Evolutionary conservation across 92 coral and sea anemone genomes (phyloP).

Genomic region (Palythoa caribaeorum): DNA sequence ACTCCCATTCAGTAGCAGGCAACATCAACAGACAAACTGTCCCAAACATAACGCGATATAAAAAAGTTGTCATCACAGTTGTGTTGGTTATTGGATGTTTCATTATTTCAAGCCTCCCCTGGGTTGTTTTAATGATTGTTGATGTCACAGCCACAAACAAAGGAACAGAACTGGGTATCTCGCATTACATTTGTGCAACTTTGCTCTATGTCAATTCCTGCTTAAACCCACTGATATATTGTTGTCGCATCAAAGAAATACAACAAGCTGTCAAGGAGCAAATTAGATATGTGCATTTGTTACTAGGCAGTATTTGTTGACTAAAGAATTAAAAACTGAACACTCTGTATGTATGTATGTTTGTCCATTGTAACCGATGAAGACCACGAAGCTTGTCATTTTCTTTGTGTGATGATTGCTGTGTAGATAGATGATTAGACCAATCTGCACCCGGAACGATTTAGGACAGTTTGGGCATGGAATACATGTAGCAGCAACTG

Average conservation of each 20-base stretch:
- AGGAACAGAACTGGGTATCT: neutral
- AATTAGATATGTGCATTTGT: neutral
- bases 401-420: no score
- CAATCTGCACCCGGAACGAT: no score
- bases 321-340: no score
- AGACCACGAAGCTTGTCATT: no score
- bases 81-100: constrained; percentile 12
- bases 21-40: neutral
- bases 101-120: neutral
- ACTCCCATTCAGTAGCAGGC: neutral
- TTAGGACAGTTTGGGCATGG: no score
- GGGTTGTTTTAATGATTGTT: neutral
- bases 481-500: no score
- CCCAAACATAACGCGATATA: constrained; percentile 1
- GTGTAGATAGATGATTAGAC: no score
- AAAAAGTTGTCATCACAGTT: constrained; percentile 3
- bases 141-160: neutral
- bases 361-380: no score
- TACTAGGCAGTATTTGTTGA: no score
- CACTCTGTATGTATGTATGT: no score
- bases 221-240: constrained; percentile 17
- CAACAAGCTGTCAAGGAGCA: constrained; percentile 8
- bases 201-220: constrained; percentile 14
- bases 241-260: constrained; percentile 21
- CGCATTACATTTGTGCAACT: neutral